Evolutionary conservation across 2,113 vertebrate genomes (phyloP).

Genomic region (Ceyx cyanopectus): DNA sequence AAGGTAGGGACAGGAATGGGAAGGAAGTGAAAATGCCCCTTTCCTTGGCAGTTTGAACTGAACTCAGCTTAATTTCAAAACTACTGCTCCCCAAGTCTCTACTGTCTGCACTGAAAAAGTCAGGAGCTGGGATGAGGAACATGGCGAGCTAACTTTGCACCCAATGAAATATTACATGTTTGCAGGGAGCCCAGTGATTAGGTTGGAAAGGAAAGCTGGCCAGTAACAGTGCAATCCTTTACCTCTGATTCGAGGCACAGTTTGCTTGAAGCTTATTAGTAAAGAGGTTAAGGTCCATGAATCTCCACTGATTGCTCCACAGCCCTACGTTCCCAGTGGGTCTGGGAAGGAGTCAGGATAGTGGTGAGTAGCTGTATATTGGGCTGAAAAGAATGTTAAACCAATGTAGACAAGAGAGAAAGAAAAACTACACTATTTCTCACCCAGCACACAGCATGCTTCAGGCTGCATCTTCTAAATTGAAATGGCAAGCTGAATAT

Average conservation of each 20-base stretch:
- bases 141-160: neutral
- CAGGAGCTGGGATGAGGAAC: neutral
- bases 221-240: neutral
- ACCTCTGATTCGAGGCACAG: neutral
- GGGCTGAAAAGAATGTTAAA: neutral
- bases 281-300: neutral
- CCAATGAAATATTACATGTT: neutral
- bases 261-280: neutral
- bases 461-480: neutral
- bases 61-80: neutral
- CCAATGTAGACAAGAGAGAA: neutral
- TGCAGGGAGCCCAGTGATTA: neutral
- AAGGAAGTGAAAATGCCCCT: conserved; percentile 20
- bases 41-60: neutral
- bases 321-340: neutral
- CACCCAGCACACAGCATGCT: neutral
- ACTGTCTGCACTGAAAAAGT: neutral
- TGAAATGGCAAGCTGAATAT: neutral
- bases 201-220: neutral
- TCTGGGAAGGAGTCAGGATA: neutral
- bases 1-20: conserved; percentile 42
- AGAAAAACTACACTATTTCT: neutral
- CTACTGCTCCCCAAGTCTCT: neutral
- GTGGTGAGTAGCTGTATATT: neutral
- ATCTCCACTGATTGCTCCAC: neutral